Conservation (phyloP, 2,797 vertebrate genomes). For the Taeniopygia guttata region DNA sequence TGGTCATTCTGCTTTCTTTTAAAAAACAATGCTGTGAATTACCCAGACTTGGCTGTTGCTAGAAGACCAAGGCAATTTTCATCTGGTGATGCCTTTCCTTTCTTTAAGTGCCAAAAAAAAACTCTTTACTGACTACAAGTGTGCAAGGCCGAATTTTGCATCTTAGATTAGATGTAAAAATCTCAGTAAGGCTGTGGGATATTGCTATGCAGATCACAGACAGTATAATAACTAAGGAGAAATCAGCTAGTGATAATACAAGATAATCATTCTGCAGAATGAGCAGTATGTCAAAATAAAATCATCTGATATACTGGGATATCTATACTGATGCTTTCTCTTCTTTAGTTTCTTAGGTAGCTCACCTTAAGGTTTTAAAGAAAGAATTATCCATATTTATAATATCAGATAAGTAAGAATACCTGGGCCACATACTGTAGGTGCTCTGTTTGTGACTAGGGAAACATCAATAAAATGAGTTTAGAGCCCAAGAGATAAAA, state of each 20-base stretch:
- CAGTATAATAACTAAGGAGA: not conserved
- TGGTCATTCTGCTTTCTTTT: not conserved
- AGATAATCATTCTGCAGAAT: not conserved
- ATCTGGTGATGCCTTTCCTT: not conserved
- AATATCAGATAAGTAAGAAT: not conserved
- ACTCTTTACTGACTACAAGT: not conserved
- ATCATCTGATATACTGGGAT: not conserved
- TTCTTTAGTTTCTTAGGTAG: not conserved
- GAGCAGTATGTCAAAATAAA: not conserved
- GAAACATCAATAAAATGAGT: not conserved
- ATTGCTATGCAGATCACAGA: not conserved
- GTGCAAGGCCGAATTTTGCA: not conserved
- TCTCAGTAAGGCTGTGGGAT: not conserved
- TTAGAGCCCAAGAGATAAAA: not conserved
- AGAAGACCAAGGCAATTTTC: not conserved
- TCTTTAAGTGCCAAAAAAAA: not conserved
- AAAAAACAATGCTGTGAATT: not conserved
- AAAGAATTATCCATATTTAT: not conserved
- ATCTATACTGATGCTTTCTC: not conserved
- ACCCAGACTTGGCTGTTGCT: not conserved
- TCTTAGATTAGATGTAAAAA: not conserved
- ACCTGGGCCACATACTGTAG: not conserved
- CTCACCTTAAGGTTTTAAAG: not conserved
- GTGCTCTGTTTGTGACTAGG: not conserved
- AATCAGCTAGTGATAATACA: not conserved